Conservation (phyloP, 1,140 invertebrate species). For the Frieseomelitta varia region DNA sequence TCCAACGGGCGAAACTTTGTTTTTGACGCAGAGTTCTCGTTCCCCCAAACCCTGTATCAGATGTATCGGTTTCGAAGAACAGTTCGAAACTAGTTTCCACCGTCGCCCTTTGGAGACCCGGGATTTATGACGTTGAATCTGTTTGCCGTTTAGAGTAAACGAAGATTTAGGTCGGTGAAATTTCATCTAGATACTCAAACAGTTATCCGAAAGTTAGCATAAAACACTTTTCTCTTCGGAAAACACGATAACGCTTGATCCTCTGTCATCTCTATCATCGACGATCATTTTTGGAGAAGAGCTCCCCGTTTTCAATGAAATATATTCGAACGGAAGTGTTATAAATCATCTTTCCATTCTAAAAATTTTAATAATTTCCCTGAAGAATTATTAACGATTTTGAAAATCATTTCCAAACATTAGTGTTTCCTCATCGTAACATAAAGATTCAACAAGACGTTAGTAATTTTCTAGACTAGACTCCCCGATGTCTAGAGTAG, state of each 20-base stretch:
- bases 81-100: slow-evolving; percentile 13
- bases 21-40: not conserved
- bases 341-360: not conserved
- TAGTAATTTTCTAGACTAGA: not conserved
- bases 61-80: slow-evolving; percentile 27
- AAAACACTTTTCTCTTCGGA: not conserved
- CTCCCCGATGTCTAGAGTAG: not conserved
- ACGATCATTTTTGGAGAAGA: too few species aligned
- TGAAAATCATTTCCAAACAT: too few species aligned
- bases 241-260: not conserved
- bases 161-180: not conserved
- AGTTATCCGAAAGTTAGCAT: not conserved
- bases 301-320: too few species aligned
- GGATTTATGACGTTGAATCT: slow-evolving; percentile 6
- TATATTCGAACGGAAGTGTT: too few species aligned
- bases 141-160: not conserved
- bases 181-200: not conserved
- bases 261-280: not conserved
- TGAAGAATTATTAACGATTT: not conserved
- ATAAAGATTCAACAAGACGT: not conserved
- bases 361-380: not conserved
- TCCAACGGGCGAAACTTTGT: slow-evolving; percentile 2
- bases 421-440: not conserved
- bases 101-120: not conserved
- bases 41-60: not conserved